Conservation (phyloP, 2,797 vertebrate species). For the Harpagifer antarcticus region DNA sequence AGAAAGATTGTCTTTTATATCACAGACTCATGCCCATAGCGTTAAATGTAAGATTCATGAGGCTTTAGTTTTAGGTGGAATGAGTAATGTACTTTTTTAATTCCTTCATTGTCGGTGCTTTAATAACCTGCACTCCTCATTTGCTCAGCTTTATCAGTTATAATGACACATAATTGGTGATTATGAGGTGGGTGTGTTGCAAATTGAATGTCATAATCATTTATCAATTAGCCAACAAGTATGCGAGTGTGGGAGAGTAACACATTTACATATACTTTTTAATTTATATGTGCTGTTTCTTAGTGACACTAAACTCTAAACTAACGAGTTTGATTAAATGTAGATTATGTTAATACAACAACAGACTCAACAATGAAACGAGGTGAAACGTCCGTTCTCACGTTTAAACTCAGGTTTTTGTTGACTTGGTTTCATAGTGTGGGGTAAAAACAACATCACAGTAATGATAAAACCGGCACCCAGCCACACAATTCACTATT, state of each 20-base stretch:
- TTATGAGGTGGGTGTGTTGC: constrained; percentile 35
- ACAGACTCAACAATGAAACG: neutral
- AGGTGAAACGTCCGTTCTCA: constrained; percentile 3
- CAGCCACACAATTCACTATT: neutral
- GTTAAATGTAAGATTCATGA: neutral
- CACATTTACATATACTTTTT: constrained; percentile 17
- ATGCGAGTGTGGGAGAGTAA: constrained; percentile 27
- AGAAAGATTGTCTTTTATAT: neutral
- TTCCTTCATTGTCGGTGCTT: constrained; percentile 15
- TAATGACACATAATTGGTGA: constrained; percentile 45
- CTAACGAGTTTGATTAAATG: constrained; percentile 22
- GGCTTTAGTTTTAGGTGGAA: neutral
- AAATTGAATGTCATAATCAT: constrained; percentile 54
- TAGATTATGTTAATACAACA: neutral
- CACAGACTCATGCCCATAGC: neutral
- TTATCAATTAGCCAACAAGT: constrained; percentile 48
- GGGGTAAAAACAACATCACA: neutral
- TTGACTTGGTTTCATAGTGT: neutral
- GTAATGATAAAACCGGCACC: neutral
- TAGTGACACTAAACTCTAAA: constrained; percentile 7
- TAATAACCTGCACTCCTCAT: constrained; percentile 33
- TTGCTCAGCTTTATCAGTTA: constrained; percentile 19
- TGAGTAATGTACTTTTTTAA: neutral
- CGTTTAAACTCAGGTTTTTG: neutral
- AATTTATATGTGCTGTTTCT: neutral